A percentile compares a stretch with the other conserved stretches of the same genome.
Evolutionary conservation across 2,797 vertebrate species (phyloP).

Genomic region (Crax fasciolata): DNA sequence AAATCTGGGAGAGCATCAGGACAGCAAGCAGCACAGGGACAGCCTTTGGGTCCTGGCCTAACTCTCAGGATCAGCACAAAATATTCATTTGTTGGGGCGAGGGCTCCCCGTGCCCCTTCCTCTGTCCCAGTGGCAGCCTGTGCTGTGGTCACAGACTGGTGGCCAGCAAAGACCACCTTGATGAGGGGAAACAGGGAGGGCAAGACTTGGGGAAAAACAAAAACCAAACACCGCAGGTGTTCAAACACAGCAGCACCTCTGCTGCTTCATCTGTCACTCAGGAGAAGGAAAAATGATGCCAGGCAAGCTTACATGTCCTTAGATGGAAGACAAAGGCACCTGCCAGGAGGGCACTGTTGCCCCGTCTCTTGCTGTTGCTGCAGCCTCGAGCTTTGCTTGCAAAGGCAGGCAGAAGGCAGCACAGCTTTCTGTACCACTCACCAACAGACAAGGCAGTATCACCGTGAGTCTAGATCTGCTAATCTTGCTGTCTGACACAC

Average conservation of each 20-base stretch:
- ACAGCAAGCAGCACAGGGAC: not conserved
- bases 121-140: not conserved
- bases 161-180: not conserved
- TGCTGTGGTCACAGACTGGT: too few species aligned
- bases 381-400: not conserved
- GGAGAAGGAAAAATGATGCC: not conserved
- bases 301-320: not conserved
- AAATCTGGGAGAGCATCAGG: too few species aligned
- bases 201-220: too few species aligned
- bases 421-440: not conserved
- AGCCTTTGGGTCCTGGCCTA: not conserved
- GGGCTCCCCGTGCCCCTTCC: not conserved
- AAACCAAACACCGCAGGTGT: not conserved
- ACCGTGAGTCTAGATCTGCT: not conserved
- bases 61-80: not conserved
- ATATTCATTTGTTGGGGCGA: too few species aligned
- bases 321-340: too few species aligned
- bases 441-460: not conserved
- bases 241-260: not conserved
- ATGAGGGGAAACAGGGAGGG: not conserved
- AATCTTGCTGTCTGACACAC: not conserved
- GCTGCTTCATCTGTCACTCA: not conserved
- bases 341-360: too few species aligned
- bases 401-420: fast-evolving
- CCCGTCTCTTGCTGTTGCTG: not conserved